Evolutionary conservation across 2,113 vertebrate genomes (phyloP), one percentile per base, ranked within the genome.

Genomic region (Clarias gariepinus): DNA sequence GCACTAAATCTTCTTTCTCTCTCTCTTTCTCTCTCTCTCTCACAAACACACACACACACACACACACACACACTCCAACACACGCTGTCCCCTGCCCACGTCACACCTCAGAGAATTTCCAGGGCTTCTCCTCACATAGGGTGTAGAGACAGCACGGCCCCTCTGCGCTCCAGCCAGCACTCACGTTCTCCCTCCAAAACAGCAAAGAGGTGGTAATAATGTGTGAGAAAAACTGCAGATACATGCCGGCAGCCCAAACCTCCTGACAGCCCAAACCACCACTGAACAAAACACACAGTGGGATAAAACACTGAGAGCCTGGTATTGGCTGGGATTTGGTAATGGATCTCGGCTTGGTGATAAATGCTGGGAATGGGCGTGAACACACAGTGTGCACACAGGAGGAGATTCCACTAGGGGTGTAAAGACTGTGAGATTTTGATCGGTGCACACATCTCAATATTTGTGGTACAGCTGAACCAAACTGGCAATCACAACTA

Each of bases 311-410:
- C 63, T 1, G 74, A 84, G 81, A 86, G 61, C 60, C 66, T 82
- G 36, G 36, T 86, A 88, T 69, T 86, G 82, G 85, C 85, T 82
- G 82, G 87, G 89, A 87, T 71, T 68, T 25, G 78, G 55, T 81
- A 83, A 88, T 85, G 55, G 80, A 87, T 87, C 77, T 86, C 82
- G 52, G 87, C 64, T 69, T 84, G 80, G 87, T 88, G 87, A 90
- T 90, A 90, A 90, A 87, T 87, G 89, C 64, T 90, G 86, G 87
- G 85, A 88, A 88, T 88, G 85, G 85, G 89, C 83, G 85, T 86
- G 85, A 90, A 73, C 61, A 28, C 77, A 74, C 47, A 76, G 87
- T 28, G 74, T 10, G 60, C 53, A 1, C 41, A 53, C 61, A 53
- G 84, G 33, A 68, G 60, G 28, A 58, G 78, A 61, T 82, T 83